Evolutionary conservation across 2,113 vertebrate genomes (phyloP).

Genomic region (Odobenus rosmarus): DNA sequence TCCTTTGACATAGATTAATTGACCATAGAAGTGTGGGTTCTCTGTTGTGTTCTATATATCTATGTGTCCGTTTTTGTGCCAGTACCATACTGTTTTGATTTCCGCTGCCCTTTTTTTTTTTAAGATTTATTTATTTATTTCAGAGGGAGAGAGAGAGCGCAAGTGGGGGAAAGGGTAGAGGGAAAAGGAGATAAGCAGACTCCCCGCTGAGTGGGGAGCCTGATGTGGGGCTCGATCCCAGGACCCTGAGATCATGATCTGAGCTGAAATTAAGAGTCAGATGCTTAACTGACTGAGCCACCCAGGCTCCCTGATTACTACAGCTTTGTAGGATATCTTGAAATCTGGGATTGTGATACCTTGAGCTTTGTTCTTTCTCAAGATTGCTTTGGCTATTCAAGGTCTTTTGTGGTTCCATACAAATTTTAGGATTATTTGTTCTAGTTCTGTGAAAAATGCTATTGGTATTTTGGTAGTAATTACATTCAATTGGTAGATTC

Average conservation of each 20-base stretch:
- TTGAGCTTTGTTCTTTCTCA: not conserved
- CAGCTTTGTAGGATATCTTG: not conserved
- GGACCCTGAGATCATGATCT: not conserved
- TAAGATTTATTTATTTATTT: not conserved
- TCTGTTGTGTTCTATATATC: not conserved
- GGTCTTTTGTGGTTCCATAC: not conserved
- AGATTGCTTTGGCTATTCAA: not conserved
- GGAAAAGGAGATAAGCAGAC: not conserved
- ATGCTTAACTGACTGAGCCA: not conserved
- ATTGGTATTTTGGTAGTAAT: not conserved
- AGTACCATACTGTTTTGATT: not conserved
- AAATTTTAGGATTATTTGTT: not conserved
- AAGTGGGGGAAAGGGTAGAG: not conserved
- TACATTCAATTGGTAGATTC: not conserved
- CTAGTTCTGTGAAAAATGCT: not conserved
- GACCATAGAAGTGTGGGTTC: not conserved
- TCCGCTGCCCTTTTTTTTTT: not conserved
- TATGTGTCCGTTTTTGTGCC: not conserved
- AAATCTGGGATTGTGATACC: not conserved
- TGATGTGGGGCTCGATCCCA: not conserved
- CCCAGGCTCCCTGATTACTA: not conserved
- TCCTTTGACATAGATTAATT: not conserved
- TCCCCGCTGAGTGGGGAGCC: not conserved
- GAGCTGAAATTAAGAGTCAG: not conserved
- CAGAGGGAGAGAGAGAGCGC: not conserved